These are phyloP conservation scores for Noturus placidus DNA, from an alignment of 2,113 vertebrate genomes.

Conservation along the genomic window DNA sequence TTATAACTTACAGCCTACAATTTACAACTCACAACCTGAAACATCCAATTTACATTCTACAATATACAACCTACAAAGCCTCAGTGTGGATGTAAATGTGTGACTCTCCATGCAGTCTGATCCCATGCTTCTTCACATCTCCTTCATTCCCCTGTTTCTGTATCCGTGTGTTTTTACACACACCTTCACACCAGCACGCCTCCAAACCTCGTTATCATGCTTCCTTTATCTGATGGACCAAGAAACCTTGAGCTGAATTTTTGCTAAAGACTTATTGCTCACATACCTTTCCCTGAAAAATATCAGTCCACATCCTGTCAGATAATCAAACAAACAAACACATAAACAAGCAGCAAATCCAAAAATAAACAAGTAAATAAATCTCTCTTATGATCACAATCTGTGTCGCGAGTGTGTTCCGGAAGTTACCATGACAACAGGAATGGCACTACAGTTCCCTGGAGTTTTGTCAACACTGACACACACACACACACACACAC, in stretches of 20 bases:
- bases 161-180: not conserved
- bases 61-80: not conserved
- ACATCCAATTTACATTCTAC: not conserved
- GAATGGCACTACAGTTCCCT: constrained; percentile 39
- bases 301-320: not conserved
- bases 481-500: not conserved
- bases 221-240: not conserved
- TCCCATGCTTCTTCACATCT: not conserved
- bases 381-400: constrained; percentile 26
- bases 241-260: not conserved
- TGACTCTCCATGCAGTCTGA: not conserved
- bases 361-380: constrained; percentile 38
- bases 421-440: constrained; percentile 40
- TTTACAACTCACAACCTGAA: not conserved
- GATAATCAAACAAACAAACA: constrained; percentile 2
- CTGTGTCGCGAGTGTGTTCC: constrained; percentile 1
- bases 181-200: not conserved
- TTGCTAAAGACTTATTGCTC: not conserved
- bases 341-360: constrained; percentile 13
- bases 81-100: constrained; percentile 1
- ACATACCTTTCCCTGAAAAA: not conserved
- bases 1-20: not conserved
- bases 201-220: not conserved
- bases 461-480: constrained; percentile 21
- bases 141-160: not conserved